phyloP scores from a whole-genome alignment of 2,797 vertebrate genomes.

The Danio kyathit region DNA sequence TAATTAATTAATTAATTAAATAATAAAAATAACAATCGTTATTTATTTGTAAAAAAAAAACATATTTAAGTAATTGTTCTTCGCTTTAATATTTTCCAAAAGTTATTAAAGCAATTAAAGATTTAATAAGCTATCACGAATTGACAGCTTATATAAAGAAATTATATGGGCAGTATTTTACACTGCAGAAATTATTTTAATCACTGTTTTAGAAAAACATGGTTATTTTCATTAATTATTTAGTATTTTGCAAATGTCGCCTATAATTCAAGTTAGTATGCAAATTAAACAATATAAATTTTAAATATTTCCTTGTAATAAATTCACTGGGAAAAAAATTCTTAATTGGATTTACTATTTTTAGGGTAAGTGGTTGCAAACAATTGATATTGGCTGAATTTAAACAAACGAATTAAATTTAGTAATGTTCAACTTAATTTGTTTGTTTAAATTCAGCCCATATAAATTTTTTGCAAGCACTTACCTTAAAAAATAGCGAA shows the following conservation, averaged over 20 bases:
- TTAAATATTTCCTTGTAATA: background rate
- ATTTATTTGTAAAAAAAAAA: background rate
- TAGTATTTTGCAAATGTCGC: background rate
- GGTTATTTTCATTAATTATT: background rate
- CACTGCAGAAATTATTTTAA: background rate
- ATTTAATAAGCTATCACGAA: background rate
- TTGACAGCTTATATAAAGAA: background rate
- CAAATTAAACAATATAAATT: background rate
- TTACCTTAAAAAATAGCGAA: too few species aligned
- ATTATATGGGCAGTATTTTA: too few species aligned
- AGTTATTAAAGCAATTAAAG: background rate
- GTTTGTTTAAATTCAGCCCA: too few species aligned
- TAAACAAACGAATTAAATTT: too few species aligned
- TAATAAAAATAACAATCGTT: background rate
- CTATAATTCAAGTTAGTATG: background rate
- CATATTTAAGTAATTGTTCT: too few species aligned
- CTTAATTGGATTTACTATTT: too few species aligned
- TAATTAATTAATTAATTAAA: background rate
- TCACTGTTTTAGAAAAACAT: background rate
- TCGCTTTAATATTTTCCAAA: background rate
- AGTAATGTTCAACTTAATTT: too few species aligned
- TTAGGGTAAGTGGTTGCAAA: too few species aligned
- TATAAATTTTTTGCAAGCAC: too few species aligned
- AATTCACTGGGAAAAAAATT: too few species aligned
- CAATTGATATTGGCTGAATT: too few species aligned